A percentile compares a stretch with the other conserved stretches of the same genome.
Evolutionary conservation across 2,113 vertebrate species (phyloP).

Genomic region (Aldabrachelys gigantea): DNA sequence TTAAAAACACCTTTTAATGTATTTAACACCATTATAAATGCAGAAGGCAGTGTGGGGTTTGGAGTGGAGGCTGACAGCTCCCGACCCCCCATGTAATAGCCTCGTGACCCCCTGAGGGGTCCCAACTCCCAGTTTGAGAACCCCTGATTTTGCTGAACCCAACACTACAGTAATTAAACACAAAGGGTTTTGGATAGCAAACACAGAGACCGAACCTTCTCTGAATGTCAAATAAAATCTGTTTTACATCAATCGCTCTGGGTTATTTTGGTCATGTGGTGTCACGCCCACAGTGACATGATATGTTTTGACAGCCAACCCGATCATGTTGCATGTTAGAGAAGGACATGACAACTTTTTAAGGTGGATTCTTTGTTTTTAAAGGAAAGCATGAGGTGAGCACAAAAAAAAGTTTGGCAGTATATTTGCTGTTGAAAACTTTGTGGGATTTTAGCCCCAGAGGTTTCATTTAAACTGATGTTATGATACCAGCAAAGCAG

Average conservation of each 20-base stretch:
- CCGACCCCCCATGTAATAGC: too few relatives aligned
- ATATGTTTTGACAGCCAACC: slow-evolving; percentile 28
- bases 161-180: not conserved
- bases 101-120: too few relatives aligned
- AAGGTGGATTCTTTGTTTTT: not conserved
- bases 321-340: not conserved
- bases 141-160: slow-evolving; percentile 5
- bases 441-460: not conserved
- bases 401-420: not conserved
- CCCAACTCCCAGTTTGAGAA: too few relatives aligned
- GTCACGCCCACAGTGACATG: not conserved
- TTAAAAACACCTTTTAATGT: too few relatives aligned
- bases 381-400: not conserved
- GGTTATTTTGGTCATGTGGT: slow-evolving; percentile 18
- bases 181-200: not conserved
- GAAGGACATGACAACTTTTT: not conserved
- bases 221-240: slow-evolving; percentile 1
- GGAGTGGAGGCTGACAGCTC: too few relatives aligned
- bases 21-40: too few relatives aligned
- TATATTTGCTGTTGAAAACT: not conserved
- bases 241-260: not conserved
- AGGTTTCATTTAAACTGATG: not conserved
- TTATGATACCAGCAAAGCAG: not conserved
- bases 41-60: too few relatives aligned
- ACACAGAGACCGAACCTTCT: not conserved